A percentile compares a stretch with the other conserved stretches of the same genome.
Conservation (phyloP, 2,888 invertebrate species). For the Drosophila nr. perissopoda region DNA sequence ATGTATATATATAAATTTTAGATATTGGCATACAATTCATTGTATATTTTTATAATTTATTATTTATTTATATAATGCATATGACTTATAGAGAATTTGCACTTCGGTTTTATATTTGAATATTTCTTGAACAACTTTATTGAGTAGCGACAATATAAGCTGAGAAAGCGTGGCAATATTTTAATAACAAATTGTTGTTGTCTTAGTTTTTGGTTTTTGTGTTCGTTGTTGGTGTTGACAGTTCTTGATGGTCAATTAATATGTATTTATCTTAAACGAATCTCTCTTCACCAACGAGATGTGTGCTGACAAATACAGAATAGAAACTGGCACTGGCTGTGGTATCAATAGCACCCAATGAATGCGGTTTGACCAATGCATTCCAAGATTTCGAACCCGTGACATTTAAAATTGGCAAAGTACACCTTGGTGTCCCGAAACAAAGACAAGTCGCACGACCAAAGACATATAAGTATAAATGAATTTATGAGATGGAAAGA, state of each 20-base stretch:
- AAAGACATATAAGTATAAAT: conserved; percentile 9
- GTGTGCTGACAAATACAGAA: conserved; percentile 30
- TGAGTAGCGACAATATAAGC: conserved; percentile 36
- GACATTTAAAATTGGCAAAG: conserved; percentile 15
- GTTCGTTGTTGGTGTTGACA: conserved; percentile 55
- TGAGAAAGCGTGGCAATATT: conserved; percentile 74
- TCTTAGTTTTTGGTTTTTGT: conserved; percentile 34
- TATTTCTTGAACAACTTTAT: conserved; percentile 42
- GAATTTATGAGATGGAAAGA: conserved; percentile 16
- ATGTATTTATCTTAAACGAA: conserved; percentile 57
- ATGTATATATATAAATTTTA: neutral
- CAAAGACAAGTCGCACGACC: conserved; percentile 52
- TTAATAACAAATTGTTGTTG: conserved; percentile 66
- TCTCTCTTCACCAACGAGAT: conserved; percentile 27
- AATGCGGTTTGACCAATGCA: conserved; percentile 16
- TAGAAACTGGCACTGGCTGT: conserved; percentile 33
- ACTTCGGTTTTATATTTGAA: neutral
- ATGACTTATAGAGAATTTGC: conserved; percentile 32
- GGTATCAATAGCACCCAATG: conserved; percentile 27
- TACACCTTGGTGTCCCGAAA: neutral
- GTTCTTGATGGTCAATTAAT: conserved; percentile 68
- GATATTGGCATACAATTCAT: neutral
- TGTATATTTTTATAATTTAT: neutral
- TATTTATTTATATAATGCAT: neutral
- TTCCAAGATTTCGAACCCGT: conserved; percentile 30